Evolutionary conservation across 2,797 vertebrate species (phyloP).

Genomic region (Cossypha dichroa): DNA sequence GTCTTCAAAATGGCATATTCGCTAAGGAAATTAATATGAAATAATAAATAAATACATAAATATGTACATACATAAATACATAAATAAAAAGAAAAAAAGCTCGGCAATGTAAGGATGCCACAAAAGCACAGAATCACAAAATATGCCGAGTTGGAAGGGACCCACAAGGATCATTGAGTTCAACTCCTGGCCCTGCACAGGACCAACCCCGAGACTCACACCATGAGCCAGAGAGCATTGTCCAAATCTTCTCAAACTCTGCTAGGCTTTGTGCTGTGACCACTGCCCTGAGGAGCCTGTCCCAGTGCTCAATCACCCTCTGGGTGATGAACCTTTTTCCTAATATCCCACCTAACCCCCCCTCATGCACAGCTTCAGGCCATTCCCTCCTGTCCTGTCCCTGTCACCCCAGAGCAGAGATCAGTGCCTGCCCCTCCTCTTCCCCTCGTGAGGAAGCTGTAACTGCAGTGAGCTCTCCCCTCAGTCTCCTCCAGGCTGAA

Average conservation of each 20-base stretch:
- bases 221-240: rapidly evolving
- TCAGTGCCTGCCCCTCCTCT: no score
- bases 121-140: not conserved
- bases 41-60: not conserved
- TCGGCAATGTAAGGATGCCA: not conserved
- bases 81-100: not conserved
- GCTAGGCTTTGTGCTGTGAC: not conserved
- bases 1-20: not conserved
- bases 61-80: rapidly evolving
- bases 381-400: rapidly evolving
- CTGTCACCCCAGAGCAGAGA: not conserved
- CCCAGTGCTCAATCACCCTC: not conserved
- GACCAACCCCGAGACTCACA: not conserved
- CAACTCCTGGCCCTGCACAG: not conserved
- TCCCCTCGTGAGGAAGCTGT: no score
- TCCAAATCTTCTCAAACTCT: not conserved
- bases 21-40: not conserved
- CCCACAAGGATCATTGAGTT: not conserved
- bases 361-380: not conserved
- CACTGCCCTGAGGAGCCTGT: not conserved
- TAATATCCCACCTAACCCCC: not conserved
- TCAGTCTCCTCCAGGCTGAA: no score
- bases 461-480: no score
- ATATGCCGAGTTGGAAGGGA: not conserved
- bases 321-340: not conserved